Evolutionary conservation across 2,888 invertebrate species (phyloP).

Genomic region (Maniola hyperantus): DNA sequence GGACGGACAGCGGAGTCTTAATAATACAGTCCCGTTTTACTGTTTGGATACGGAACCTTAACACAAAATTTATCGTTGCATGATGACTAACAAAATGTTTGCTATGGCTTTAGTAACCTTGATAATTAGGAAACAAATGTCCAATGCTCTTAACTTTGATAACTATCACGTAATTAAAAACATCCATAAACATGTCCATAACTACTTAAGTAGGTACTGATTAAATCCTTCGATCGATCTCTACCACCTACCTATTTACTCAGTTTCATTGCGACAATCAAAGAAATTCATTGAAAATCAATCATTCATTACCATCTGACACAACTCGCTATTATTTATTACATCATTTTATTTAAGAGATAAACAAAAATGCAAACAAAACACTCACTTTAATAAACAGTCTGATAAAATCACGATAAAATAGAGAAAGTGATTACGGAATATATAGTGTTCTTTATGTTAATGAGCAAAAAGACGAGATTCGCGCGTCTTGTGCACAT

Average conservation of each 20-base stretch:
- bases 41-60: too few species aligned
- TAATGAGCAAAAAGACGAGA: conserved; percentile 18
- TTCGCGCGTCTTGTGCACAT: conserved; percentile 23
- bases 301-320: conserved; percentile 22
- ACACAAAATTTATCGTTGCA: too few species aligned
- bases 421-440: conserved; percentile 12
- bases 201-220: background rate
- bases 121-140: background rate
- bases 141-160: background rate
- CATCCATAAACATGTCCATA: background rate
- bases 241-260: background rate
- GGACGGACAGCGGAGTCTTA: too few species aligned
- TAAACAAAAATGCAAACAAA: background rate
- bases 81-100: too few species aligned
- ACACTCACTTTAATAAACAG: conserved; percentile 16
- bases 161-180: background rate
- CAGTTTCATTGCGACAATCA: background rate
- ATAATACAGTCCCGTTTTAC: too few species aligned
- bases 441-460: conserved; percentile 17
- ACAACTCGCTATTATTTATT: conserved; percentile 11
- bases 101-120: background rate
- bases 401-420: conserved; percentile 1
- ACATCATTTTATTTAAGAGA: background rate
- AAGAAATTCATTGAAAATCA: background rate
- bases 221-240: background rate